phyloP scores from a whole-genome alignment of 1,140 invertebrate species.

The Achroia grisella region DNA sequence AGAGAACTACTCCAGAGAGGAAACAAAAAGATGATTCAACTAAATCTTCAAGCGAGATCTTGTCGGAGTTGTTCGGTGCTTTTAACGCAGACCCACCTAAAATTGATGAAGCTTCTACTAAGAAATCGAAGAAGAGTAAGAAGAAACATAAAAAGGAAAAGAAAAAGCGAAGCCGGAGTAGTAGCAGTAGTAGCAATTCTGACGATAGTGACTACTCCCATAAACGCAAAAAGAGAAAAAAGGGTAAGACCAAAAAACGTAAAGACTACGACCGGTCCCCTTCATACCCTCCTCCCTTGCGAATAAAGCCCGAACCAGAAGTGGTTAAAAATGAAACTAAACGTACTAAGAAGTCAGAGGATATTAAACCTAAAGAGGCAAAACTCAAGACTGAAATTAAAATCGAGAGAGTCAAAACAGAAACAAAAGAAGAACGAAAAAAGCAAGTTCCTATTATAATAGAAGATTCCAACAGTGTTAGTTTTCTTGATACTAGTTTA shows the following conservation, averaged over 20 bases:
- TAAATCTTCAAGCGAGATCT: conserved; percentile 85
- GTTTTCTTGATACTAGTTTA: conserved; percentile 35
- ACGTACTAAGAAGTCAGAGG: conserved; percentile 70
- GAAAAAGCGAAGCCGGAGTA: conserved; percentile 52
- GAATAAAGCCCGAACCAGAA: conserved; percentile 66
- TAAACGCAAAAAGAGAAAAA: conserved; percentile 72
- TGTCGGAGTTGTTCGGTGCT: conserved; percentile 84
- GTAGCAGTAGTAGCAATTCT: conserved; percentile 37
- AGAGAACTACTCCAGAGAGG: conserved; percentile 54
- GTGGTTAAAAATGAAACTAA: conserved; percentile 34
- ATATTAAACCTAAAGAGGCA: conserved; percentile 59
- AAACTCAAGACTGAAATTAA: conserved; percentile 70
- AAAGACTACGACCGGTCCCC: conserved; percentile 71
- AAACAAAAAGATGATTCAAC: conserved; percentile 62
- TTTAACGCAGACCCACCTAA: conserved; percentile 79
- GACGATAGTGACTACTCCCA: conserved; percentile 47
- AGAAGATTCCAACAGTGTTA: conserved; percentile 8
- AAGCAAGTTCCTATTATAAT: conserved; percentile 21
- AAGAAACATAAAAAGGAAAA: conserved; percentile 66
- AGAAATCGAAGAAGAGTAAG: conserved; percentile 55
- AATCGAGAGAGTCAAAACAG: conserved; percentile 47
- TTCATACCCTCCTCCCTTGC: conserved; percentile 22
- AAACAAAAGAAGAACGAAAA: conserved; percentile 25
- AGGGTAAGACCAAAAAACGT: conserved; percentile 74
- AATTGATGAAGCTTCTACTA: conserved; percentile 49